Percentiles rank a stretch among this genome's conserved stretches.
phyloP scores from a whole-genome alignment of 2,888 invertebrate species.

The Cabera pusaria region DNA sequence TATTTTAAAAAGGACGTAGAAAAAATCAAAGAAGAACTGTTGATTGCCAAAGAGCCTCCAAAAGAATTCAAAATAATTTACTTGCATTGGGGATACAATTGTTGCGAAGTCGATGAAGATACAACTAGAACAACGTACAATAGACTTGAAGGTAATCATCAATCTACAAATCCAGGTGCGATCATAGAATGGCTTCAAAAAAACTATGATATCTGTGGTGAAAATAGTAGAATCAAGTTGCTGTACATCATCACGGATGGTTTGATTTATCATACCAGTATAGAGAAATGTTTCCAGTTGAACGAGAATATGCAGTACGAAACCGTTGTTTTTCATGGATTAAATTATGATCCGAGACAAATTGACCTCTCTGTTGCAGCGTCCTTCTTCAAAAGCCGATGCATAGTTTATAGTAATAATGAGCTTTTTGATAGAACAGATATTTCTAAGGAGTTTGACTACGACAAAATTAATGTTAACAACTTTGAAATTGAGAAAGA shows the following conservation, averaged over 20 bases:
- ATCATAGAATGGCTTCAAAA: conserved; percentile 30
- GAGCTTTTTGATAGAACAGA: conserved; percentile 35
- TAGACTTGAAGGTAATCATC: conserved; percentile 2
- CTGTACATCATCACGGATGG: conserved; percentile 46
- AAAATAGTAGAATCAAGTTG: conserved; percentile 35
- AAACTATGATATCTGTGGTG: conserved; percentile 14
- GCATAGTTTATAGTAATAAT: conserved; percentile 39
- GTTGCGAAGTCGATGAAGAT: no score
- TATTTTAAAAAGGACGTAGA: no score
- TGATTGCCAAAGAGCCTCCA: no score
- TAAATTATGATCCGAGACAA: conserved; percentile 13
- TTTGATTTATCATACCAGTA: conserved; percentile 13
- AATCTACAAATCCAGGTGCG: conserved; percentile 25
- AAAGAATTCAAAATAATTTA: no score
- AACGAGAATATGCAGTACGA: conserved; percentile 41
- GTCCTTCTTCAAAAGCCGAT: conserved; percentile 37
- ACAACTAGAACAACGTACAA: background rate
- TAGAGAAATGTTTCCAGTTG: conserved; percentile 25
- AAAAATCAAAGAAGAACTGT: no score
- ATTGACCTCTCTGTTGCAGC: conserved; percentile 41
- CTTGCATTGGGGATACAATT: no score
- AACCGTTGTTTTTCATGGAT: conserved; percentile 39
- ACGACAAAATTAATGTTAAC: conserved; percentile 36
- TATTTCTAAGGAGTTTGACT: conserved; percentile 44
- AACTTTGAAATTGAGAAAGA: conserved; percentile 42